These are phyloP conservation scores for Parotocinclus haroldoi DNA, from an alignment of 2,797 vertebrate species.

Conservation along the genomic window DNA sequence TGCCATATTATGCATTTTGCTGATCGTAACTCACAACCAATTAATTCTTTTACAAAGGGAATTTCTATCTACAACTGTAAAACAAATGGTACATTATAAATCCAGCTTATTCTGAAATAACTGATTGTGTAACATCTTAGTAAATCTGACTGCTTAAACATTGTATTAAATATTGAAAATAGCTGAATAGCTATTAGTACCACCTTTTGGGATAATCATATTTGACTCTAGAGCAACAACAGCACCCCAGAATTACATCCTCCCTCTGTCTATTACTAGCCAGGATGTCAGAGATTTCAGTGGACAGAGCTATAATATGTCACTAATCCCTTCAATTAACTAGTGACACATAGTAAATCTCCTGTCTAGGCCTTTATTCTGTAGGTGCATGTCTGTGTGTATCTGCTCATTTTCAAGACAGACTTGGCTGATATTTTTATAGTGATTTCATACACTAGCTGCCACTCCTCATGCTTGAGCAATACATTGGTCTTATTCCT, in stretches of 20 bases:
- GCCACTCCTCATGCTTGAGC: conserved; percentile 12
- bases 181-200: too few species aligned
- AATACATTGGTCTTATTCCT: background rate
- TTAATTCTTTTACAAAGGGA: too few species aligned
- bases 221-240: too few species aligned
- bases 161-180: too few species aligned
- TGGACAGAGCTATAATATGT: background rate
- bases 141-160: too few species aligned
- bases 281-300: background rate
- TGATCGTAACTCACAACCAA: too few species aligned
- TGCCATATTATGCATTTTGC: too few species aligned
- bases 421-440: background rate
- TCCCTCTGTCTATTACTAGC: background rate
- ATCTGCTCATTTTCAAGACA: background rate
- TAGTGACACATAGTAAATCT: background rate
- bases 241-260: background rate
- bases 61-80: too few species aligned
- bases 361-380: background rate
- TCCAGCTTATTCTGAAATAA: too few species aligned
- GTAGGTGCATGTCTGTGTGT: background rate
- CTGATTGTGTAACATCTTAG: too few species aligned
- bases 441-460: conserved; percentile 1
- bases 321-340: background rate
- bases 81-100: too few species aligned
- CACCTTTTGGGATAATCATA: too few species aligned